phyloP scores from a whole-genome alignment of 1,140 invertebrate species.

The Tachypleus tridentatus region DNA sequence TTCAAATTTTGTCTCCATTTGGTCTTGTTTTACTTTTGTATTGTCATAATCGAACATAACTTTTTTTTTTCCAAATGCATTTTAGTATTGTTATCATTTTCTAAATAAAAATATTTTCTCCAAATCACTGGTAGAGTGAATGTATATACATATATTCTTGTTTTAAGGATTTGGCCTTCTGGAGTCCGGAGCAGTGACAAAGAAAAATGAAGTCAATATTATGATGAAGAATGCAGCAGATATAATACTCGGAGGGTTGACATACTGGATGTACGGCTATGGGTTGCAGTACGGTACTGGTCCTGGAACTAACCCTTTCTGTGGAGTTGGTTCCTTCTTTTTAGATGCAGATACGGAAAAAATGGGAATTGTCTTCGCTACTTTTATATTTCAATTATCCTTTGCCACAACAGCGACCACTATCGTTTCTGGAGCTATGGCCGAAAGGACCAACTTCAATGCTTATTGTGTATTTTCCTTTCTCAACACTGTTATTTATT shows the following conservation, averaged over 20 bases:
- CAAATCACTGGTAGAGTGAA: too few species aligned
- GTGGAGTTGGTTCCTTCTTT: conserved; percentile 27
- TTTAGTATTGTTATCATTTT: too few species aligned
- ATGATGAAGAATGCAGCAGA: conserved; percentile 94
- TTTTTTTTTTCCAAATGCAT: too few species aligned
- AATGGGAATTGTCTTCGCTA: conserved; percentile 14
- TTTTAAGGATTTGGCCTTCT: conserved; percentile 68
- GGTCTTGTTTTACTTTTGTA: too few species aligned
- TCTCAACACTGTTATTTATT: conserved; percentile 78
- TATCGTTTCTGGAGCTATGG: conserved; percentile 33
- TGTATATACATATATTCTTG: too few species aligned
- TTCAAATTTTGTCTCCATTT: too few species aligned
- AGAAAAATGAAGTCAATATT: conserved; percentile 90
- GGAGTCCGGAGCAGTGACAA: conserved; percentile 79
- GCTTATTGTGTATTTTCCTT: conserved; percentile 82
- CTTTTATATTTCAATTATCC: conserved; percentile 21
- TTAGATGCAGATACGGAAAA: conserved; percentile 18
- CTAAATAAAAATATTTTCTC: too few species aligned
- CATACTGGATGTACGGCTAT: conserved; percentile 91
- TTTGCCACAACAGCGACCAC: conserved; percentile 22
- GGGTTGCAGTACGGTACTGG: conserved; percentile 74
- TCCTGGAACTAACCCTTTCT: conserved; percentile 50
- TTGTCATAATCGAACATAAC: too few species aligned
- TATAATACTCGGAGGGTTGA: conserved; percentile 78
- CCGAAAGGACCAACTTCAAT: conserved; percentile 63